Conservation (phyloP, 2,797 vertebrate species). For the Discoglossus pictus region DNA sequence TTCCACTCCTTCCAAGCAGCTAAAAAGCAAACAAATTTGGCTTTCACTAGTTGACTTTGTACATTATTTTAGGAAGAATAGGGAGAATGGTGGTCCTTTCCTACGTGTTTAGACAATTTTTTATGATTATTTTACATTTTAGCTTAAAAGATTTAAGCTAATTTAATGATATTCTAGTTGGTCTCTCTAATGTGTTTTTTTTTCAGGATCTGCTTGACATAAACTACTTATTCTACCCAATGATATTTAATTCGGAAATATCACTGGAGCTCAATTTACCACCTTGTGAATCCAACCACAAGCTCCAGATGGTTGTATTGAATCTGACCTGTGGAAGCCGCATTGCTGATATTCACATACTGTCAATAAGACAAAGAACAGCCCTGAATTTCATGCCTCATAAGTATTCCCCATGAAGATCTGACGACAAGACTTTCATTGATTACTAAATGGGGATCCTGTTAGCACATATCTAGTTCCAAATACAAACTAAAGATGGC, state of each 20-base stretch:
- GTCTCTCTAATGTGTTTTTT: too few relatives aligned
- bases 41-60: too few relatives aligned
- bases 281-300: not conserved
- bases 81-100: too few relatives aligned
- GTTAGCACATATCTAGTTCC: not conserved
- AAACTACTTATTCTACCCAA: conserved; percentile 7
- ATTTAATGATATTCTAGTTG: too few relatives aligned
- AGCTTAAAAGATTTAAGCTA: too few relatives aligned
- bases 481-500: not conserved
- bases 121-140: too few relatives aligned
- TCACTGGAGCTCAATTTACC: conserved; percentile 16
- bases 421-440: conserved; percentile 29
- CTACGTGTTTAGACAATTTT: too few relatives aligned
- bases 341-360: conserved; percentile 49
- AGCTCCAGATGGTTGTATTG: conserved; percentile 22
- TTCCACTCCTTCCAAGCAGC: too few relatives aligned
- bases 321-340: not conserved
- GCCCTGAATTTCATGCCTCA: conserved; percentile 15
- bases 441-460: conserved; percentile 27
- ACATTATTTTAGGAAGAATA: too few relatives aligned
- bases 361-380: conserved; percentile 47
- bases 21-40: too few relatives aligned
- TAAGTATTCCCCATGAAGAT: conserved; percentile 16
- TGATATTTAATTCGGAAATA: conserved; percentile 13
- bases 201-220: too few relatives aligned